Evolutionary conservation across 2,888 invertebrate genomes (phyloP).

Genomic region (Metopia argyrocephala): DNA sequence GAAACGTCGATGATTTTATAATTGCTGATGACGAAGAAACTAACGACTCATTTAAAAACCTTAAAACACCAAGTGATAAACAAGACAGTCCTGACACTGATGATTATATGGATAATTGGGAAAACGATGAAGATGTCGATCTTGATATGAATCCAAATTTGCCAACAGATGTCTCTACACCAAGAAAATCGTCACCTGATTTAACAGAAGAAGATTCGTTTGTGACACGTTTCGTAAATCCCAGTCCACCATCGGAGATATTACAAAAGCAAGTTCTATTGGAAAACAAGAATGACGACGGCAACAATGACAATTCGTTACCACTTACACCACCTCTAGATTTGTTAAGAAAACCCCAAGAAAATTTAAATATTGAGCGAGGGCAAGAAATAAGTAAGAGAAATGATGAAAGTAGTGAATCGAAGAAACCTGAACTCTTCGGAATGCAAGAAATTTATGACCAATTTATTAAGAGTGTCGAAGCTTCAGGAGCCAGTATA

Average conservation of each 20-base stretch:
- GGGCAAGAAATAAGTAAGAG: neutral
- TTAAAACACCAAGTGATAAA: slow-evolving; percentile 55
- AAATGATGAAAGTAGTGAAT: neutral
- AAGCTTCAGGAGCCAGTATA: slow-evolving; percentile 69
- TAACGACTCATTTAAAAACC: slow-evolving; percentile 46
- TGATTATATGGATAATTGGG: slow-evolving; percentile 78
- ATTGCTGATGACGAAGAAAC: slow-evolving; percentile 58
- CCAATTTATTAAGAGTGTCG: slow-evolving; percentile 76
- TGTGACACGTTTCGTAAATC: slow-evolving; percentile 69
- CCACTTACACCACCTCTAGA: slow-evolving; percentile 44
- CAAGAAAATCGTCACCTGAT: slow-evolving; percentile 60
- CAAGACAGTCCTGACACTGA: slow-evolving; percentile 77
- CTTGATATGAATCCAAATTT: slow-evolving; percentile 68
- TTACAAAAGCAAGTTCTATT: slow-evolving; percentile 19
- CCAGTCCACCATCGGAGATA: slow-evolving; percentile 68
- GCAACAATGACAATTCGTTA: slow-evolving; percentile 3
- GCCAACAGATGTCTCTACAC: slow-evolving; percentile 70
- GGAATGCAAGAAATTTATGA: slow-evolving; percentile 76
- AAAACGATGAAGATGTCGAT: slow-evolving; percentile 73
- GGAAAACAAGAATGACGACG: slow-evolving; percentile 13
- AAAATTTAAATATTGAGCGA: neutral
- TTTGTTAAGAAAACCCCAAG: slow-evolving; percentile 19
- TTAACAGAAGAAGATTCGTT: slow-evolving; percentile 66
- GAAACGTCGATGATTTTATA: slow-evolving; percentile 42
- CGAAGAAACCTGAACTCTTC: slow-evolving; percentile 63